phyloP scores from a whole-genome alignment of 2,888 invertebrate species.

The Dryococelus australis region DNA sequence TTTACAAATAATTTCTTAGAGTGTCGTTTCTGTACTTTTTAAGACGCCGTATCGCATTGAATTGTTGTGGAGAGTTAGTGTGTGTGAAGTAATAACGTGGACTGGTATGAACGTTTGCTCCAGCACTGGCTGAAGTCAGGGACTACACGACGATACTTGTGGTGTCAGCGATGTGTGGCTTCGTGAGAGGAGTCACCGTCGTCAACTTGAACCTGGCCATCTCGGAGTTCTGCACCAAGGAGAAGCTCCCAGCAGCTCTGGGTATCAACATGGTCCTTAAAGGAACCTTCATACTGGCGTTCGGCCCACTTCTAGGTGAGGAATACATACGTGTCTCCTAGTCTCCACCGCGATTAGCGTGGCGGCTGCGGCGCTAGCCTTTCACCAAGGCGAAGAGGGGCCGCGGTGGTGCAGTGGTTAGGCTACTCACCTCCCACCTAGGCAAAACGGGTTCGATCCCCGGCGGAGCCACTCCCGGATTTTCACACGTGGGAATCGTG shows the following conservation, averaged over 20 bases:
- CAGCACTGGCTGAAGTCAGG: not conserved
- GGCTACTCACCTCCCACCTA: no score
- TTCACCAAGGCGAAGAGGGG: no score
- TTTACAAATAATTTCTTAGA: no score
- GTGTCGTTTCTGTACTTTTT: no score
- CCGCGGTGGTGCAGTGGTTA: no score
- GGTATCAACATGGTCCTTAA: constrained; percentile 77
- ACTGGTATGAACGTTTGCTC: not conserved
- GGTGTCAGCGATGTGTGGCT: constrained; percentile 32
- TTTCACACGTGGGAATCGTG: no score
- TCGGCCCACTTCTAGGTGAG: constrained; percentile 64
- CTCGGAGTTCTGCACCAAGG: constrained; percentile 69
- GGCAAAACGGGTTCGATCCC: no score
- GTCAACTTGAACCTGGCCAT: constrained; percentile 69
- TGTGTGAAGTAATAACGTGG: no score
- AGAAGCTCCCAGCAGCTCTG: constrained; percentile 70
- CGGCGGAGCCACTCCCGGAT: no score
- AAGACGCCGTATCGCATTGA: no score
- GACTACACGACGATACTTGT: constrained; percentile 30
- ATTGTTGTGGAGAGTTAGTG: no score
- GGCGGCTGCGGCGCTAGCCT: not conserved
- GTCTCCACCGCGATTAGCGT: not conserved
- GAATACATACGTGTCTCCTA: not conserved
- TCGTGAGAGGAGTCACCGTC: constrained; percentile 38
- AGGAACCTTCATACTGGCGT: constrained; percentile 70